These are phyloP conservation scores for Epinephelus lanceolatus DNA, from an alignment of 2,113 vertebrate genomes.

Conservation along the genomic window DNA sequence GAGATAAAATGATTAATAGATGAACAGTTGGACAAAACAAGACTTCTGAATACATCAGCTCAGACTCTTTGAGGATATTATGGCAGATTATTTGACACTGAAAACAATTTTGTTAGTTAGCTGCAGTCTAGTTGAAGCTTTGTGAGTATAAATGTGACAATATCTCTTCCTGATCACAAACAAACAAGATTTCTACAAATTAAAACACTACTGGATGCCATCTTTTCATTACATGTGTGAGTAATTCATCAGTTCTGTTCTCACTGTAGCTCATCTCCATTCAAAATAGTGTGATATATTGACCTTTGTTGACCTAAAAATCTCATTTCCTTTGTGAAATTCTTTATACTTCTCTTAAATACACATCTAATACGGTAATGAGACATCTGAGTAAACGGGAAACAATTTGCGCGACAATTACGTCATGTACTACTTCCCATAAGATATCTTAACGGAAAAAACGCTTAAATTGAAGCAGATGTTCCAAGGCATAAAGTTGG, in stretches of 20 bases:
- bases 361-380: not conserved
- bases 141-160: too few relatives aligned
- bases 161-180: not conserved
- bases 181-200: not conserved
- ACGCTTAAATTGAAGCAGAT: not conserved
- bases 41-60: not conserved
- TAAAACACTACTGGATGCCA: not conserved
- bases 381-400: not conserved
- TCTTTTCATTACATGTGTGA: not conserved
- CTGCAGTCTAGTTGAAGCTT: too few relatives aligned
- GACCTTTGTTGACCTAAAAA: not conserved
- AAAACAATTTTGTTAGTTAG: too few relatives aligned
- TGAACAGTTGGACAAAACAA: not conserved
- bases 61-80: not conserved
- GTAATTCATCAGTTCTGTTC: too few relatives aligned
- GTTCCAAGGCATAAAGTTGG: not conserved
- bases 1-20: not conserved
- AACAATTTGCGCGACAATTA: not conserved
- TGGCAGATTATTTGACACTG: too few relatives aligned
- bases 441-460: not conserved
- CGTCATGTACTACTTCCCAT: not conserved
- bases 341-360: not conserved
- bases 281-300: not conserved
- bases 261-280: not conserved
- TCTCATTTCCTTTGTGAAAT: constrained; percentile 28